Evolutionary conservation across 2,113 vertebrate genomes (phyloP), one percentile per base, ranked within the genome.

Genomic region (Pseudonaja textilis): DNA sequence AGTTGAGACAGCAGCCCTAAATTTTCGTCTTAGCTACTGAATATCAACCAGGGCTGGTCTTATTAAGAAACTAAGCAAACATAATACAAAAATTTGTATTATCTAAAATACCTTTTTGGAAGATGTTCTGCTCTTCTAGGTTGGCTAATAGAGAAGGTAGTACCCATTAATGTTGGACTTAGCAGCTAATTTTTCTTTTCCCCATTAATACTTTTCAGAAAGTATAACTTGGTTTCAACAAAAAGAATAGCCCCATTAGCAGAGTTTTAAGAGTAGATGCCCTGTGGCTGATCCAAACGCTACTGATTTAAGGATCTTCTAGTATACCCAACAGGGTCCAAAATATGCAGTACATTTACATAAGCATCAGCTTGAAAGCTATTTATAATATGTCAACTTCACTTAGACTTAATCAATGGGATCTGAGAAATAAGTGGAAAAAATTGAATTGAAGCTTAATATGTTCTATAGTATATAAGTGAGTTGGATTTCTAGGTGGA

Each of bases 91-190:
- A 59, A 86, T 93, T 52, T 50, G 88, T 94, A 95, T 95, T 95
- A 96, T 95, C 87, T 0, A 0, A 94, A 95, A 93, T 50, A 57
- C 10, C 29, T 93, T 94, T 93, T 96, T 94, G 93, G 91, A 94
- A 95, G 94, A 95, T 94, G 59, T 92, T 89, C 91, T 95, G 91
- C 6, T 10, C 20, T 87, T 23, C 16, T 59, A 56, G 26, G 29
- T 29, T 59, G 47, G 26, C 23, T 85, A 57, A 86, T 55, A 55
- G 16, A 85, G 18, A 89, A 91, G 3, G 81, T 92, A 91, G 89
- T 95, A 95, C 94, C 95, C 90, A 89, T 92, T 94, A 23, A 0
- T 87, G 54, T 5, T 90, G 96, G 94, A 94, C 92, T 1, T 0
- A 5, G 93, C 50, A 0, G 59, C 88, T 95, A n/a, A 2, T 50